A percentile compares a stretch with the other conserved stretches of the same genome.
phyloP scores from a whole-genome alignment of 2,888 invertebrate genomes.

The Nephrotoma appendiculata region DNA sequence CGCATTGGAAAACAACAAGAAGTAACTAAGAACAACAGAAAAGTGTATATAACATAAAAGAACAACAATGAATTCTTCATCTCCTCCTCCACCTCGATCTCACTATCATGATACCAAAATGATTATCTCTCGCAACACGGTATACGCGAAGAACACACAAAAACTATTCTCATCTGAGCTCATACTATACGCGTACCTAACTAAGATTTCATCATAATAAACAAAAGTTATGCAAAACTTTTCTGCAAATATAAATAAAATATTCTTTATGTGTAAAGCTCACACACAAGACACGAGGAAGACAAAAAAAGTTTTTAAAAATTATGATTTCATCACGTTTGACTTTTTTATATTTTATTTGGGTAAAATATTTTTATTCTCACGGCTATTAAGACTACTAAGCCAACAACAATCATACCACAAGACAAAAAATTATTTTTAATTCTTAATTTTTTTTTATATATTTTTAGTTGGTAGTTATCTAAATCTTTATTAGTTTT shows the following conservation, averaged over 20 bases:
- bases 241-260: background rate
- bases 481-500: background rate
- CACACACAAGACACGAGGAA: background rate
- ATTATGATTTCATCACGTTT: background rate
- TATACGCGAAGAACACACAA: background rate
- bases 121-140: background rate
- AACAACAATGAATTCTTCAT: background rate
- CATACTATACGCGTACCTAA: background rate
- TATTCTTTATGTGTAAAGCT: background rate
- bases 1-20: background rate
- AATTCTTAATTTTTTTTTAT: background rate
- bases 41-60: background rate
- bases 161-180: background rate
- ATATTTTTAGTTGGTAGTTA: background rate
- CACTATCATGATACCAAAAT: background rate
- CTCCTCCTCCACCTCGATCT: background rate
- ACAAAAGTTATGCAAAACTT: background rate
- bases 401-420: background rate
- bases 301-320: background rate
- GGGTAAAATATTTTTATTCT: background rate
- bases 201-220: background rate
- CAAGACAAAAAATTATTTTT: background rate
- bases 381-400: background rate
- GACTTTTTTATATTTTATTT: background rate
- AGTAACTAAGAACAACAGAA: background rate